Evolutionary conservation across 2,888 invertebrate species (phyloP), one percentile per base, ranked within the genome.

Genomic region (Odontocolon sp.): DNA sequence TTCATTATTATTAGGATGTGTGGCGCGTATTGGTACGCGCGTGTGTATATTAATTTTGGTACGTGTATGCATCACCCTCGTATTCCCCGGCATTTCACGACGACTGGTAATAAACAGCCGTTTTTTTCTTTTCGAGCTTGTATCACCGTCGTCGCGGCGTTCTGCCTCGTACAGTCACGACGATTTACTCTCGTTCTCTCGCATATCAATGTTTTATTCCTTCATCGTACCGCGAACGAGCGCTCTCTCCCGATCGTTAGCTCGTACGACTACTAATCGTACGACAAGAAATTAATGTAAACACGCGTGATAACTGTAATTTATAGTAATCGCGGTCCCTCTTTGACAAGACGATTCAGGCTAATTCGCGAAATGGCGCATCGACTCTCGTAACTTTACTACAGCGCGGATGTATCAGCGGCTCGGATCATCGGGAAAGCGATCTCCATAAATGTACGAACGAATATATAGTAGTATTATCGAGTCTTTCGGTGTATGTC

Each of bases 231-330:
- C 36, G 40, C 47, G 69, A 50, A 77, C 77, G 71, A 61, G 63
- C 67, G 45, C 50, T 72, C 66, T 66, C 31, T 23, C 14, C 36
- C 14, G 16, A 28, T 26, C 36, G 21, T 54, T 69, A 57, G 50
- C 79, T 83, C 80, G 84, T 81, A 78, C 84, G 87, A 87, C 87
- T 86, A 81, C 82, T 87, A 88, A 88, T 89, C 87, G 83, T 72
- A 82, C 83, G 85, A 87, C 87, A 86, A 87, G 88, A 87, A 87
- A 86, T 84, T 84, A 86, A 86, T 85, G 87, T 87, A 88, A 87
- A 87, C 85, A 87, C 80, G 78, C 78, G 54, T 72, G 87, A 88
- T 88, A 88, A 84, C 83, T 79, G 81, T 85, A 86, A 88, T 87
- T 88, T 88, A 87, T 88, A 83, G 83, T 83, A 82, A 82, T 76